Percentiles rank a stretch among this genome's conserved stretches.
Conservation (phyloP, 2,797 vertebrate species). For the Sparus aurata region DNA sequence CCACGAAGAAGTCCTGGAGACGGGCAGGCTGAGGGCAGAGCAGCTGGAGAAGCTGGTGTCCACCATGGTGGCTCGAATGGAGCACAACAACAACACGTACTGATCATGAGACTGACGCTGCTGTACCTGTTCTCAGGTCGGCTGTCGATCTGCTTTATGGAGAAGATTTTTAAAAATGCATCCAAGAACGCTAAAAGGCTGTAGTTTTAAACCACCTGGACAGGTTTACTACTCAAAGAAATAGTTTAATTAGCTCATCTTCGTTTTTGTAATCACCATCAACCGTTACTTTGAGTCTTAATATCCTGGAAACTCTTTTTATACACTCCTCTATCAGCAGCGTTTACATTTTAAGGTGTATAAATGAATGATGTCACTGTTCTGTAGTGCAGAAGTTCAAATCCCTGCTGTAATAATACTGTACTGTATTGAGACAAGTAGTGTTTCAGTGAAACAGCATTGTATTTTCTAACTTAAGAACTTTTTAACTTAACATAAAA, state of each 20-base stretch:
- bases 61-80: conserved; percentile 82
- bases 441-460: conserved; percentile 33
- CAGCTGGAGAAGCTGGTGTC: conserved; percentile 88
- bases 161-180: background rate
- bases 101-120: background rate
- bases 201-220: background rate
- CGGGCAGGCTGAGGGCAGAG: conserved; percentile 79
- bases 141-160: background rate
- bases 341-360: conserved; percentile 44
- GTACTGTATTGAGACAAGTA: background rate
- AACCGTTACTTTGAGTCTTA: conserved; percentile 18
- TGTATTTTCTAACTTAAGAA: conserved; percentile 11
- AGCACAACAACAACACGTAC: conserved; percentile 61
- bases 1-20: conserved; percentile 90
- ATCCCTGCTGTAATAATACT: conserved; percentile 1
- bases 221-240: background rate
- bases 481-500: conserved; percentile 37
- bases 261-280: background rate
- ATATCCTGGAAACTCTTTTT: conserved; percentile 7
- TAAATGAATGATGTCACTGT: background rate
- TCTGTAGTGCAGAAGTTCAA: background rate
- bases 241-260: conserved; percentile 1
- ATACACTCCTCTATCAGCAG: conserved; percentile 20
- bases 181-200: background rate
- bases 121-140: background rate